Base-by-base conservation (phyloP, 1,140 invertebrate species). In the Cotesia typhae region DNA sequence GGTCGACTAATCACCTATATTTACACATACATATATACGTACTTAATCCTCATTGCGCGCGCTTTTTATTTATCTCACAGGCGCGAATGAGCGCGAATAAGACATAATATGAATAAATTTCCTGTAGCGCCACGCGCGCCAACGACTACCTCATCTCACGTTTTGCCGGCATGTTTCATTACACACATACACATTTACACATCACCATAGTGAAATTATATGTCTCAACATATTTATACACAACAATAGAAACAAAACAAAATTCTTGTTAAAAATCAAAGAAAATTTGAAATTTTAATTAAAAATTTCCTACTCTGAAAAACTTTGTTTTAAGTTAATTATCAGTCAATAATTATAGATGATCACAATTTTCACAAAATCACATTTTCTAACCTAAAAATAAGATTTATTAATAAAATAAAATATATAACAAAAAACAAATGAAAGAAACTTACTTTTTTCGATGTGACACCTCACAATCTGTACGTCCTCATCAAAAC, bases 401-500 rank as follows among this genome's bases (percentile, higher is more conserved):
- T 17, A 47, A 47, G 6, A 47, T 10, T 47, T 9, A 10, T 10
- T 10, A 10, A 6, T 9, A 4, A 35, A 28, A 38, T 59, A n/a
- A 1, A 12, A 47, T 2, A 71, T 28, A 35, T 14, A 14, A 14
- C 14, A 14, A 28, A 2, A 41, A 51, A 6, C 52, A 59, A 67
- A 57, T 69, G 17, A 41, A 67, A 17, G 3, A 77, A 69, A 10
- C 81, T 81, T 75, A 87, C 85, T 80, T 83, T 82, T 85, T 37
- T 80, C 80, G 60, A 87, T 73, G 72, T 78, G 79, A 35, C 78
- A 80, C 71, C 85, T 82, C 70, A 87, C 78, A 70, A 87, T 86
- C 72, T 87, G 81, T 67, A 87, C 82, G 66, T 87, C 85, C 12
- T 82, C 81, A 67, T 86, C 83, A 76, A 78, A 74, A 74, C 68